Conservation (phyloP, 1,140 invertebrate genomes). For the Mizuhopecten yessoensis region DNA sequence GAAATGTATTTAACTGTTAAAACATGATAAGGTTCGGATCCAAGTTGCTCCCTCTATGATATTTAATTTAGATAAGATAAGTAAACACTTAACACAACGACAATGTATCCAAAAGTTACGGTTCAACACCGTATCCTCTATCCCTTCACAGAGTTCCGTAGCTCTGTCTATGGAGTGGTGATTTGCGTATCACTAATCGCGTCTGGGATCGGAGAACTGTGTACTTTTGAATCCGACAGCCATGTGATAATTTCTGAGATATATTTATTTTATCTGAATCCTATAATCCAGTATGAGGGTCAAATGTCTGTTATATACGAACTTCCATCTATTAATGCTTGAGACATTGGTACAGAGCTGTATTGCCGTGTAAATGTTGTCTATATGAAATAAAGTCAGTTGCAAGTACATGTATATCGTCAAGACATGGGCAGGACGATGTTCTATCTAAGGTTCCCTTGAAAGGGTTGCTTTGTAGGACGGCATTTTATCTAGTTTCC, state of each 20-base stretch:
- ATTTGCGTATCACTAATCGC: conserved; percentile 15
- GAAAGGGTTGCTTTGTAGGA: no score
- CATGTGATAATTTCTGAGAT: not conserved
- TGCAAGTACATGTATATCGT: no score
- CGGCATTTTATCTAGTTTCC: no score
- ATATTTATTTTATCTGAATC: not conserved
- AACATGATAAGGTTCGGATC: not conserved
- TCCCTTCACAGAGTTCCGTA: not conserved
- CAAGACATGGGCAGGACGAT: no score
- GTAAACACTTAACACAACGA: conserved; percentile 27
- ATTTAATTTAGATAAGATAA: conserved; percentile 15
- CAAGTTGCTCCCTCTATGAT: not conserved
- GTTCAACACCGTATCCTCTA: not conserved
- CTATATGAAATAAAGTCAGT: no score
- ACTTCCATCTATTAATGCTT: not conserved
- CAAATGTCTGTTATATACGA: not conserved
- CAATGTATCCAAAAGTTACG: not conserved
- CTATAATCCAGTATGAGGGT: not conserved
- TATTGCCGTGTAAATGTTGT: no score
- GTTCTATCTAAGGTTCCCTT: no score
- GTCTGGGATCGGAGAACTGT: not conserved
- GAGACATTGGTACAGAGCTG: not conserved
- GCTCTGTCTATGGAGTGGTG: not conserved
- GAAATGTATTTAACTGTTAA: not conserved
- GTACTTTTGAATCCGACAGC: not conserved